Percentiles rank a stretch among this genome's conserved stretches.
Evolutionary conservation across 1,140 invertebrate genomes (phyloP).

Genomic region (Drosophila dunni): DNA sequence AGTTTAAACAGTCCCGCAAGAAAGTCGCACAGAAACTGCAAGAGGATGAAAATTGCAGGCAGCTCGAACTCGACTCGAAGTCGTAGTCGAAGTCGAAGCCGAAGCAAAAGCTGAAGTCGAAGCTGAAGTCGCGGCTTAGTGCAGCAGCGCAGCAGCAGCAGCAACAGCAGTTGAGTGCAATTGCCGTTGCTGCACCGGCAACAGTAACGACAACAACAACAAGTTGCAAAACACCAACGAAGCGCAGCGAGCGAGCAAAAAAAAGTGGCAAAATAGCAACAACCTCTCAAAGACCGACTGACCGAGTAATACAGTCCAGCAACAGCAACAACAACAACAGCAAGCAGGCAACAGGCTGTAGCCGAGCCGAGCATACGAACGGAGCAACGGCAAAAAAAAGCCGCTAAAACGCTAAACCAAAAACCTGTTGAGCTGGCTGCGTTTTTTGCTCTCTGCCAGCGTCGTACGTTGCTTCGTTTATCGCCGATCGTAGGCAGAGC

Average conservation of each 20-base stretch:
- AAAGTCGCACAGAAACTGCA: slow-evolving; percentile 84
- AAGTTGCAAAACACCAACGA: slow-evolving; percentile 66
- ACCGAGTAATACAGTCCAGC: slow-evolving; percentile 84
- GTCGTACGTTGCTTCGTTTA: slow-evolving; percentile 78
- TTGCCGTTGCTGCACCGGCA: slow-evolving; percentile 68
- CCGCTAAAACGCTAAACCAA: slow-evolving; percentile 68
- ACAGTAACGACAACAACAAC: slow-evolving; percentile 56
- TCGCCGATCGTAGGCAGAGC: slow-evolving; percentile 36
- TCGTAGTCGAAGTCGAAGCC: slow-evolving; percentile 31
- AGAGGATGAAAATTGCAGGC: slow-evolving; percentile 81
- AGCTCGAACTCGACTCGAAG: slow-evolving; percentile 53
- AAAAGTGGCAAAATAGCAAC: slow-evolving; percentile 78
- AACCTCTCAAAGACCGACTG: slow-evolving; percentile 84
- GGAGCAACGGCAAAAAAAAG: slow-evolving; percentile 74
- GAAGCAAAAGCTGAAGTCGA: slow-evolving; percentile 27
- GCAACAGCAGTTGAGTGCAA: slow-evolving; percentile 64
- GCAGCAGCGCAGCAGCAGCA: slow-evolving; percentile 47
- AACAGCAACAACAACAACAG: slow-evolving; percentile 50
- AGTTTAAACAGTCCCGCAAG: slow-evolving; percentile 84
- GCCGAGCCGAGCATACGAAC: slow-evolving; percentile 51
- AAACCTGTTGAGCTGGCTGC: slow-evolving; percentile 67
- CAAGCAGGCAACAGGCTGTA: slow-evolving; percentile 38
- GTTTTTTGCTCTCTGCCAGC: slow-evolving; percentile 67
- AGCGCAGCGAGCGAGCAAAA: slow-evolving; percentile 57
- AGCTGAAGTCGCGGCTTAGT: slow-evolving; percentile 38